phyloP scores from a whole-genome alignment of 2,113 vertebrate species.

The Thamnophis sirtalis region DNA sequence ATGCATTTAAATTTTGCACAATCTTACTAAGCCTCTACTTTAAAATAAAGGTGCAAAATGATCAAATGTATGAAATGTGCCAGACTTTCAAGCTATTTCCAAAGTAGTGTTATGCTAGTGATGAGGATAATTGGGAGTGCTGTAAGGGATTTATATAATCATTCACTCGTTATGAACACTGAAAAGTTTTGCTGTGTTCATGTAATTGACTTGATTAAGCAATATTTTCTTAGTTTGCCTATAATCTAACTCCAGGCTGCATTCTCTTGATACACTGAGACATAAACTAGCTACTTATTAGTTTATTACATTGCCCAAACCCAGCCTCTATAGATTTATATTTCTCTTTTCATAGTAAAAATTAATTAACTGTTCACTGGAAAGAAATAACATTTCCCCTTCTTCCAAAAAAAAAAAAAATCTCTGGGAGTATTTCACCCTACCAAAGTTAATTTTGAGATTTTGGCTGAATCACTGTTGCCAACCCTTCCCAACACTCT shows the following conservation, averaged over 20 bases:
- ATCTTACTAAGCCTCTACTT: neutral
- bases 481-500: too few relatives aligned
- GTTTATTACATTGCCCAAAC: neutral
- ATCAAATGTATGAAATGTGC: neutral
- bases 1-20: constrained; percentile 20
- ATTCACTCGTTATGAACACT: neutral
- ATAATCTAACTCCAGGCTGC: neutral
- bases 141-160: neutral
- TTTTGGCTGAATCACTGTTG: neutral
- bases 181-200: neutral
- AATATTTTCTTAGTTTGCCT: neutral
- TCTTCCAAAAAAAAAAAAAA: neutral
- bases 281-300: neutral
- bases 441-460: neutral
- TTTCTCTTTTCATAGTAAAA: neutral
- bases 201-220: neutral
- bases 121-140: neutral
- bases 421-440: neutral
- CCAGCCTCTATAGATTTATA: neutral
- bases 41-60: neutral
- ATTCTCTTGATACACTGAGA: neutral
- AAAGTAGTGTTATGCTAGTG: neutral
- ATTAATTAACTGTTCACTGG: neutral
- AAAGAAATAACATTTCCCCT: neutral
- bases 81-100: neutral